Evolutionary conservation across 2,797 vertebrate species (phyloP).

Genomic region (Aratinga solstitialis): DNA sequence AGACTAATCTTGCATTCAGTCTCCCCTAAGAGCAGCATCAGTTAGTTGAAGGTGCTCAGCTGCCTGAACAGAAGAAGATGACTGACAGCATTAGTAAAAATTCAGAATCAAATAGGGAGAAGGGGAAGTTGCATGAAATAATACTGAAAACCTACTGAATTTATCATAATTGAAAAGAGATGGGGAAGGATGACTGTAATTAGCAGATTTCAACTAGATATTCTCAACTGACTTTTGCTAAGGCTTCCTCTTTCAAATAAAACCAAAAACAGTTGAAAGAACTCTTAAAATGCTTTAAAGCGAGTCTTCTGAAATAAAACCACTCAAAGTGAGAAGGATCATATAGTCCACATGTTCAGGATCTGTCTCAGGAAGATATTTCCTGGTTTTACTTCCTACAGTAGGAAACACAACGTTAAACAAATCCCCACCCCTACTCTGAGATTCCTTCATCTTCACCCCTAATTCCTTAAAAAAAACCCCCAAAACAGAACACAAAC

Average conservation of each 20-base stretch:
- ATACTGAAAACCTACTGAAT: slow-evolving; percentile 17
- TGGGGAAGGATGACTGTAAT: slow-evolving; percentile 36
- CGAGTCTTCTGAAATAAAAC: neutral
- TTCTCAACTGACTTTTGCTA: neutral
- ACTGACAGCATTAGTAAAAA: neutral
- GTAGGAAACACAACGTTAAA: neutral
- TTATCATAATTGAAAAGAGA: slow-evolving; percentile 29
- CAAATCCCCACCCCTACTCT: rapidly evolving
- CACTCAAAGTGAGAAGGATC: neutral
- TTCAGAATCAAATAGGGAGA: neutral
- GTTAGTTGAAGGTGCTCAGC: neutral
- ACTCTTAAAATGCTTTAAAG: neutral
- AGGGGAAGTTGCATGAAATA: slow-evolving; percentile 19
- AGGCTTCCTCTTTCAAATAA: neutral
- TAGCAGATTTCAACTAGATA: slow-evolving; percentile 31
- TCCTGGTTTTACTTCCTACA: neutral
- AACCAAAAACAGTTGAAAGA: neutral
- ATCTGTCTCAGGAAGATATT: neutral
- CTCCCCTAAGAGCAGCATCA: neutral
- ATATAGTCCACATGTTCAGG: rapidly evolving
- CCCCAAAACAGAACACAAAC: neutral
- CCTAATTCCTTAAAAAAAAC: neutral
- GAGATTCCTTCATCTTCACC: neutral
- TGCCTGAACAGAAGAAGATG: neutral
- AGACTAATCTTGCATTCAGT: neutral